Base-by-base conservation (phyloP, 2,888 invertebrate species). In the Atethmia centrago region DNA sequence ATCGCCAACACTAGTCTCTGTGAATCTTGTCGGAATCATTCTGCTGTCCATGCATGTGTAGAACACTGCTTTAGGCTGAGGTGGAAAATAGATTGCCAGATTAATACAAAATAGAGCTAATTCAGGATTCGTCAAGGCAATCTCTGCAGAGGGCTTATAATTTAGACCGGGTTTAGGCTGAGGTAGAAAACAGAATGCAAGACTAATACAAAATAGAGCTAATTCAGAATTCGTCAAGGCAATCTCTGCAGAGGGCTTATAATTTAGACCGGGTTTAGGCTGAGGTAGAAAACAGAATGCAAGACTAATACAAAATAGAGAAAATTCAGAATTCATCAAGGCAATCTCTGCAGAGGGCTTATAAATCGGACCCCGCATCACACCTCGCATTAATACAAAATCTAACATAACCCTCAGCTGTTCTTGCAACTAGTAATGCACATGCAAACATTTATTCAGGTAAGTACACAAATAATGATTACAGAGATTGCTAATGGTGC, bases 11-110 rank as follows among this genome's bases (percentile, higher is more conserved):
- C 99, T 98, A 71, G 99, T 99, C 96, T 99, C 98, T 72, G 99
- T 99, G 94, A 99, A 99, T 93, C 99, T 97, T 76, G 99, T 99
- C 40, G 99, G 99, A 88, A 99, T 98, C 98, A 99, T 99, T 95
- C 99, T 97, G 93, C 99, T 99, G 97, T 99, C 99, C 98, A 99
- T 99, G 94, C 99, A 99, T 59, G 99, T 99, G 95, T 99, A 99
- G 96, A 99, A 99, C 80, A 99, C 98, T 82, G 99, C 99, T 97
- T 99, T 98, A 28, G 99, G 99, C 99, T 99, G 92, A 97, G 97
- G 92, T 87, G 85, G 45, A 77, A 71, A 53, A 76, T 21, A 68
- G 2, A 74, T 45, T 42, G 4, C 7, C 19, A 51, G n/a, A 25
- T 56, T 47, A 47, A 40, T 42, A 56, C 31, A 31, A 25, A 69